These are phyloP conservation scores for Camponotus pennsylvanicus DNA, from an alignment of 1,140 invertebrate species.

Conservation along the genomic window DNA sequence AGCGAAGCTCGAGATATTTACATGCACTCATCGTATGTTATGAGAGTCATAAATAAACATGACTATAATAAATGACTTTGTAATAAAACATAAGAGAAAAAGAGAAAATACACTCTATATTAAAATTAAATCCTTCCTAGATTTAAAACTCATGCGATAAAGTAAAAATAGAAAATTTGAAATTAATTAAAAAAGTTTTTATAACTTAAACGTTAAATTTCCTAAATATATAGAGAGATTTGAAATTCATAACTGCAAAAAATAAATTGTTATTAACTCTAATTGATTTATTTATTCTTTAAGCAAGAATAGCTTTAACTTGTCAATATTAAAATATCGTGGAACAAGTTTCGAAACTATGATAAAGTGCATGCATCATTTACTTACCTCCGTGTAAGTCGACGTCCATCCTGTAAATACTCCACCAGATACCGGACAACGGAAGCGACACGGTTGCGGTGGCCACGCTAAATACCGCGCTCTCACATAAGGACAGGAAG, in stretches of 20 bases:
- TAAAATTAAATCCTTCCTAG: background rate
- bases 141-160: background rate
- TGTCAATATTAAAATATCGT: background rate
- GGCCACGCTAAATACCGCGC: slow-evolving; percentile 87
- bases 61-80: background rate
- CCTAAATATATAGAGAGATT: background rate
- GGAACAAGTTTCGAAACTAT: background rate
- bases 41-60: background rate
- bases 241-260: background rate
- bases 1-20: background rate
- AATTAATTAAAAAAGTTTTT: background rate
- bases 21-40: background rate
- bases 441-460: slow-evolving; percentile 86
- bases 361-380: background rate
- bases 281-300: background rate
- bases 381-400: slow-evolving; percentile 77
- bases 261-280: background rate
- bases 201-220: background rate
- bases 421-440: slow-evolving; percentile 88
- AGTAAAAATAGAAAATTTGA: too few relatives aligned
- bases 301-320: background rate
- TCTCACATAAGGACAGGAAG: slow-evolving; percentile 87
- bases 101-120: background rate
- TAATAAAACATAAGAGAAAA: background rate
- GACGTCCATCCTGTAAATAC: slow-evolving; percentile 86